Conservation (phyloP, 2,888 invertebrate genomes). For the Acanthosepion lycidas region DNA sequence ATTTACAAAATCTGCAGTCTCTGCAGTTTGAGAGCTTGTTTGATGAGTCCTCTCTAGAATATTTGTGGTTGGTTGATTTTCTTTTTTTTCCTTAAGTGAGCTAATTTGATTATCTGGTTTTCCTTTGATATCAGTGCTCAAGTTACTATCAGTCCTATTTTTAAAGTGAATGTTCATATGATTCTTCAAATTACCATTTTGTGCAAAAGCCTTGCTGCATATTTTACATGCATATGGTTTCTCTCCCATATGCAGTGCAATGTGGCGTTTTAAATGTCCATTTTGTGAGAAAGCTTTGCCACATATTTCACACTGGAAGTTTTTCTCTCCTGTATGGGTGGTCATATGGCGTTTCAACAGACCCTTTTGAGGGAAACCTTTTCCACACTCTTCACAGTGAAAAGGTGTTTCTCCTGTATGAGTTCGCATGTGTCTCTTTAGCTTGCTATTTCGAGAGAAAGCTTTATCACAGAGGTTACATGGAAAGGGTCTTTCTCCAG, state of each 20-base stretch:
- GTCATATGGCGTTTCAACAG: not conserved
- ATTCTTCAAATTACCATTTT: not conserved
- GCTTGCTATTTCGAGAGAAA: not conserved
- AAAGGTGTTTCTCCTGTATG: slow-evolving; percentile 3
- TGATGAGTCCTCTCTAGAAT: too few species aligned
- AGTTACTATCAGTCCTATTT: not conserved
- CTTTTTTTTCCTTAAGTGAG: too few species aligned
- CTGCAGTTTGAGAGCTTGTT: too few species aligned
- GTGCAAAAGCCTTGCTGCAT: not conserved
- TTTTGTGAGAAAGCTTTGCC: slow-evolving; percentile 33
- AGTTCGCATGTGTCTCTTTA: not conserved
- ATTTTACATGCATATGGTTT: not conserved
- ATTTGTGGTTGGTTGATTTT: too few species aligned
- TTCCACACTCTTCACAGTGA: slow-evolving; percentile 8
- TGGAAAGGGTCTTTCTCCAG: not conserved
- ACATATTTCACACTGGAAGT: not conserved
- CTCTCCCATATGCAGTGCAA: not conserved
- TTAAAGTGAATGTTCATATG: not conserved
- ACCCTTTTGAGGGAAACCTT: not conserved
- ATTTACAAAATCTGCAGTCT: too few species aligned
- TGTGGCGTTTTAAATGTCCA: slow-evolving; percentile 14
- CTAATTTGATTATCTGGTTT: too few species aligned
- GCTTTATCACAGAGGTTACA: not conserved
- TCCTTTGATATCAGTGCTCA: too few species aligned
- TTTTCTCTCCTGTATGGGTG: not conserved